Conservation (phyloP, 2,797 vertebrate species). For the Apogon hyalosoma region DNA sequence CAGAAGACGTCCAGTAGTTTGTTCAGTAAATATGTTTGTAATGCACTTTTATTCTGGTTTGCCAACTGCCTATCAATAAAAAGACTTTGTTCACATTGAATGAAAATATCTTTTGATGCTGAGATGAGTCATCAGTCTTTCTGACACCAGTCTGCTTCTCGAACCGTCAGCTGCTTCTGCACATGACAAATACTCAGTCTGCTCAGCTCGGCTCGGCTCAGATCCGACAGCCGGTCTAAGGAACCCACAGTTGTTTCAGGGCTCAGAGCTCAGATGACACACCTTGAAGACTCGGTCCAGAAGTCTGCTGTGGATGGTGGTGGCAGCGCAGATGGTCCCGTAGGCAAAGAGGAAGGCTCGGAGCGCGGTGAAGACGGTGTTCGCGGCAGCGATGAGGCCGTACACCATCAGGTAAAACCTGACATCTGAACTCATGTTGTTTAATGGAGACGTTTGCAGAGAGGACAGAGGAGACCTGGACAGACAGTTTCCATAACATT, state of each 20-base stretch:
- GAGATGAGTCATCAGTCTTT: background rate
- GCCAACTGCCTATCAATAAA: no score
- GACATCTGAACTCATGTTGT: conserved; percentile 83
- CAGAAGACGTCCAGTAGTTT: background rate
- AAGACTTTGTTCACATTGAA: no score
- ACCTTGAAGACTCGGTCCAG: conserved; percentile 89
- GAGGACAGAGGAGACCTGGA: conserved; percentile 61
- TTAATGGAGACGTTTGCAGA: background rate
- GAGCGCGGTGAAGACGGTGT: conserved; percentile 91
- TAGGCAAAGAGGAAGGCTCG: conserved; percentile 93
- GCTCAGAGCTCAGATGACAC: conserved; percentile 17
- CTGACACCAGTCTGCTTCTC: conserved; percentile 2
- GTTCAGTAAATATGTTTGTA: background rate
- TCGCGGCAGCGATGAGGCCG: conserved; percentile 86
- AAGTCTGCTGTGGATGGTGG: conserved; percentile 86
- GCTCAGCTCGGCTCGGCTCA: background rate
- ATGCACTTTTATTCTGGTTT: background rate
- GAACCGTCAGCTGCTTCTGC: conserved; percentile 23
- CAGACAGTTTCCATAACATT: background rate
- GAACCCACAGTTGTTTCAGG: background rate
- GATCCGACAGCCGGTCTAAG: background rate
- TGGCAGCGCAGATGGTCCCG: conserved; percentile 87
- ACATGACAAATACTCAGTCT: background rate
- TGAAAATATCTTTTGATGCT: no score
- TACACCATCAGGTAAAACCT: conserved; percentile 92